These are phyloP conservation scores for Ips typographus DNA, from an alignment of 1,140 invertebrate genomes.

Conservation along the genomic window DNA sequence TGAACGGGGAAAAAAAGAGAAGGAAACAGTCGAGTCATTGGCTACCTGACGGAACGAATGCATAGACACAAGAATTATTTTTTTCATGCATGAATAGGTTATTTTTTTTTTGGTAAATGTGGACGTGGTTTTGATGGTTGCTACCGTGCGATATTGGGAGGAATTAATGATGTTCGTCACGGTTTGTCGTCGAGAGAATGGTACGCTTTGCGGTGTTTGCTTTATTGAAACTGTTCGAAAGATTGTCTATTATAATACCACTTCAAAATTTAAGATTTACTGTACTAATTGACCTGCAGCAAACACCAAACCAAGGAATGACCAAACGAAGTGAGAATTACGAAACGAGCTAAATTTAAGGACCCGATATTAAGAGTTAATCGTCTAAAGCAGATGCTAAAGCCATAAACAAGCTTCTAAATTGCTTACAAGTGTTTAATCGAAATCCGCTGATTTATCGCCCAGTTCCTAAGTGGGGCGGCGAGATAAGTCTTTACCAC, in stretches of 20 bases:
- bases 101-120: conserved; percentile 20
- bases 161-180: conserved; percentile 11
- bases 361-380: neutral
- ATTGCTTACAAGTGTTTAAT: conserved; percentile 7
- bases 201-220: neutral
- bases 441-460: neutral
- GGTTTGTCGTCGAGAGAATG: neutral
- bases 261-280: too few species aligned
- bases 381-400: neutral
- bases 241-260: too few species aligned
- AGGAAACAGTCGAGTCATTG: conserved; percentile 27
- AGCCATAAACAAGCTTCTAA: neutral
- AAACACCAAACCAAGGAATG: too few species aligned
- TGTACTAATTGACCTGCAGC: too few species aligned
- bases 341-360: neutral
- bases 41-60: conserved; percentile 34
- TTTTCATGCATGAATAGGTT: conserved; percentile 2
- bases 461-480: conserved; percentile 5
- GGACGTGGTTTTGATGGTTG: conserved; percentile 13
- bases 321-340: too few species aligned
- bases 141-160: conserved; percentile 23
- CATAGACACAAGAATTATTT: conserved; percentile 20
- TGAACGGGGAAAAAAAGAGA: conserved; percentile 6
- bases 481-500: neutral
- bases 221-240: neutral